A percentile compares a stretch with the other conserved stretches of the same genome.
These are phyloP conservation scores for Eupithecia subfuscata DNA, from an alignment of 2,888 invertebrate genomes.

Conservation along the genomic window DNA sequence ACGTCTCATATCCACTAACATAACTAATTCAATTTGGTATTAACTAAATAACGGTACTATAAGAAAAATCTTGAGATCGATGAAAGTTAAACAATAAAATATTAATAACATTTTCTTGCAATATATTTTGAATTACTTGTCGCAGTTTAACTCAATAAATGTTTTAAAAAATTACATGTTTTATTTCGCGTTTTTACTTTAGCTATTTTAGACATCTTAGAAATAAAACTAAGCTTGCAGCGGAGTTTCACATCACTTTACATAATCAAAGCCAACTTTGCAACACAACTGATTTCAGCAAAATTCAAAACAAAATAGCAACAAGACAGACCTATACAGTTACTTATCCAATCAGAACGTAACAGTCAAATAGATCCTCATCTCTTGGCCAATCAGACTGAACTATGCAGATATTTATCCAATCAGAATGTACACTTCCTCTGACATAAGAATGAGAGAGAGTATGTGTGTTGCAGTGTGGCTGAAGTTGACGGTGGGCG, in stretches of 20 bases:
- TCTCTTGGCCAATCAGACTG: neutral
- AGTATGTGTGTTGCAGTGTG: conserved; percentile 91
- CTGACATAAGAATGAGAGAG: conserved; percentile 48
- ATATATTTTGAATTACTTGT: neutral
- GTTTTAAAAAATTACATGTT: conserved; percentile 54
- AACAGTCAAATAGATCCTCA: neutral
- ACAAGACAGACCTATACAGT: neutral
- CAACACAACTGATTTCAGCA: neutral
- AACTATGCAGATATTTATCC: neutral
- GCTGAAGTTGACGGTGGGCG: conserved; percentile 93
- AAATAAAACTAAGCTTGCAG: neutral
- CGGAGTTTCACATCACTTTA: neutral
- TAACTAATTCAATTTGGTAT: neutral
- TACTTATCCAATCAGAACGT: neutral
- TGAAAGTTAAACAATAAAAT: neutral
- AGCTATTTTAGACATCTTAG: conserved; percentile 36
- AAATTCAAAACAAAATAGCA: neutral
- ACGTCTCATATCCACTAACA: neutral
- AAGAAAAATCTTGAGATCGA: neutral
- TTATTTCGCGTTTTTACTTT: conserved; percentile 54
- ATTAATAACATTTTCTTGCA: neutral
- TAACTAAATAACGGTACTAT: neutral
- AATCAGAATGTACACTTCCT: neutral
- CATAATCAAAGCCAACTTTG: neutral
- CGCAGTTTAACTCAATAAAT: conserved; percentile 50